These are phyloP conservation scores for Campoletis sonorensis DNA, from an alignment of 1,140 invertebrate species.

Conservation along the genomic window DNA sequence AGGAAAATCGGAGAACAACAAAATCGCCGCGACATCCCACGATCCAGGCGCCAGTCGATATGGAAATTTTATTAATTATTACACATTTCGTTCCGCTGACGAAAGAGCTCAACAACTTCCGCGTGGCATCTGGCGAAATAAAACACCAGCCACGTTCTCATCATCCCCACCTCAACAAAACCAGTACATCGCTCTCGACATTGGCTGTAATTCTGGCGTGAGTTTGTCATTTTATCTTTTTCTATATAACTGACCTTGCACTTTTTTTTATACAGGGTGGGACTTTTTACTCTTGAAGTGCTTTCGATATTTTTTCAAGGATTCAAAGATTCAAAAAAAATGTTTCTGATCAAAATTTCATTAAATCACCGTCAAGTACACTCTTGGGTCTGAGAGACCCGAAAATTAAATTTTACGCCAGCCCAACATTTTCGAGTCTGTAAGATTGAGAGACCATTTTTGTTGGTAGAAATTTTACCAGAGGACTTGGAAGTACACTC, in stretches of 20 bases:
- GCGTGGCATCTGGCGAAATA: slow-evolving; percentile 77
- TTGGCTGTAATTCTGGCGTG: slow-evolving; percentile 89
- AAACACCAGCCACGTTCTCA: slow-evolving; percentile 4
- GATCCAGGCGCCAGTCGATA: slow-evolving; percentile 86
- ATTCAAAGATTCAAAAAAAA: too few species aligned
- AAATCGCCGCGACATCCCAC: slow-evolving; percentile 11
- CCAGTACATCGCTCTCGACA: slow-evolving; percentile 80
- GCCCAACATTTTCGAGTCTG: too few species aligned
- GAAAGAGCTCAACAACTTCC: slow-evolving; percentile 82
- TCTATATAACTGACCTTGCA: not conserved
- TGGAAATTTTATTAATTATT: slow-evolving; percentile 93
- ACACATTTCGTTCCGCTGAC: slow-evolving; percentile 85
- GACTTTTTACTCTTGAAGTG: too few species aligned
- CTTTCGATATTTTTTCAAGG: too few species aligned
- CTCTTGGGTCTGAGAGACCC: too few species aligned
- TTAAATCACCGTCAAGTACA: too few species aligned
- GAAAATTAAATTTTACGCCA: too few species aligned
- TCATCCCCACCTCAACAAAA: slow-evolving; percentile 61
- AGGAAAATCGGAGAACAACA: not conserved
- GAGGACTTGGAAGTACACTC: too few species aligned
- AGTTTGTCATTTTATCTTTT: slow-evolving; percentile 52
- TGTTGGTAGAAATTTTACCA: too few species aligned
- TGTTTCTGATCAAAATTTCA: too few species aligned
- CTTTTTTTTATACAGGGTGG: not conserved
- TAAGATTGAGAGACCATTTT: too few species aligned